Percentiles rank a stretch among this genome's conserved stretches.
These are phyloP conservation scores for Luscinia luscinia DNA, from an alignment of 2,797 vertebrate species.

Conservation along the genomic window DNA sequence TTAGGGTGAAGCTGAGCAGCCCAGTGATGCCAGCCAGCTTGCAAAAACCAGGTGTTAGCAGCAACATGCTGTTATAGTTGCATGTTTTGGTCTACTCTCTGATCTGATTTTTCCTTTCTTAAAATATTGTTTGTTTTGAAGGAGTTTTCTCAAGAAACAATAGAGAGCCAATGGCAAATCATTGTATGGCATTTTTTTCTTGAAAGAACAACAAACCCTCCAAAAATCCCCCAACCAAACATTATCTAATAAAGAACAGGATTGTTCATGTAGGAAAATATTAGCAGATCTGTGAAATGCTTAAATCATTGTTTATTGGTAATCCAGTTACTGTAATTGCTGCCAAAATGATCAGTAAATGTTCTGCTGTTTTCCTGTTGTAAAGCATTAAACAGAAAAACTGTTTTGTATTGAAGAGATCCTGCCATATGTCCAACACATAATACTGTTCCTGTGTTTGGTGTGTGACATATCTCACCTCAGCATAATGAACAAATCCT, in stretches of 20 bases:
- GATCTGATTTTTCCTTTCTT: neutral
- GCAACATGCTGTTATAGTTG: neutral
- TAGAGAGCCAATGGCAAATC: neutral
- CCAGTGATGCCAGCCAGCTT: neutral
- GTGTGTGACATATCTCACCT: neutral
- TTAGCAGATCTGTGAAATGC: neutral
- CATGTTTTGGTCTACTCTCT: neutral
- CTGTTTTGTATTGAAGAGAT: neutral
- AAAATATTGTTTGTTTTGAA: neutral
- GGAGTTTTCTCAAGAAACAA: neutral
- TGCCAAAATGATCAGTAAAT: neutral
- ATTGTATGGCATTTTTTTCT: neutral
- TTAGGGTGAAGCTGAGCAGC: neutral
- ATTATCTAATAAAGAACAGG: neutral
- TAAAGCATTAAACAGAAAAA: neutral
- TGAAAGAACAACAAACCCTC: neutral
- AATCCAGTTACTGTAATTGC: slow-evolving; percentile 17
- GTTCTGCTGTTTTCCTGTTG: neutral
- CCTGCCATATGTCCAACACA: neutral
- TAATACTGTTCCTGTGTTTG: neutral
- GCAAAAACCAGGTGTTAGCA: neutral
- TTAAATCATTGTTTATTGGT: slow-evolving; percentile 1
- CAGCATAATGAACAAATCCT: neutral
- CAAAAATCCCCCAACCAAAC: neutral
- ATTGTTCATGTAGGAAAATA: neutral